These are phyloP conservation scores for Epinephelus awoara DNA, from an alignment of 2,797 vertebrate genomes.

Conservation along the genomic window DNA sequence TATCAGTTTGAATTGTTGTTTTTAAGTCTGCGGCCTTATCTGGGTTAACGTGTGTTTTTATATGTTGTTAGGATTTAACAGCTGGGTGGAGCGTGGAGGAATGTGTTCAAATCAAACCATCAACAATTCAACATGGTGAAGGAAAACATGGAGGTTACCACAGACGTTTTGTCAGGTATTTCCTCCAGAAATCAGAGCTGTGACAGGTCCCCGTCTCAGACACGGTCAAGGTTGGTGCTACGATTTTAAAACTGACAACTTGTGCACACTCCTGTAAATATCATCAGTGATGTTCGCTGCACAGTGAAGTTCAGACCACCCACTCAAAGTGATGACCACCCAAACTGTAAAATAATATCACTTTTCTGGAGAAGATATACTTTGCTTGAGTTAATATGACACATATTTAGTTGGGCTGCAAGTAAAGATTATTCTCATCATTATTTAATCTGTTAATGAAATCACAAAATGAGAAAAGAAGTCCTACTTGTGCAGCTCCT, in stretches of 20 bases:
- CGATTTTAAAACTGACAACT: background rate
- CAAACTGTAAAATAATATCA: no score
- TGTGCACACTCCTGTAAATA: background rate
- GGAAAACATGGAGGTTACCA: conserved; percentile 7
- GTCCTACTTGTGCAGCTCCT: conserved; percentile 78
- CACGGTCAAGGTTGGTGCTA: background rate
- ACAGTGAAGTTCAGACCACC: background rate
- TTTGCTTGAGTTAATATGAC: no score
- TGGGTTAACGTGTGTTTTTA: conserved; percentile 5
- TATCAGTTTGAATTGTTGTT: conserved; percentile 32
- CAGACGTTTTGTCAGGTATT: conserved; percentile 12
- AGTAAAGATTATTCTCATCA: no score
- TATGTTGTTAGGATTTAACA: conserved; percentile 42
- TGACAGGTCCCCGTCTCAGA: background rate
- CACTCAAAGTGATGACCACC: background rate
- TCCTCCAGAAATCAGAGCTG: conserved; percentile 20
- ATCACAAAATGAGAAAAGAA: background rate
- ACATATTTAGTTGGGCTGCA: no score
- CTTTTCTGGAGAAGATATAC: background rate
- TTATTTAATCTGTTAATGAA: background rate
- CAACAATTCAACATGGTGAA: conserved; percentile 5
- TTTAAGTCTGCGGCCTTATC: conserved; percentile 45
- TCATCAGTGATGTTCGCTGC: background rate
- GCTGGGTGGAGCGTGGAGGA: conserved; percentile 37
- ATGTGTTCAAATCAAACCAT: conserved; percentile 25